Evolutionary conservation across 2,888 invertebrate genomes (phyloP), one percentile per base, ranked within the genome.

Genomic region (Drosophila falleni): DNA sequence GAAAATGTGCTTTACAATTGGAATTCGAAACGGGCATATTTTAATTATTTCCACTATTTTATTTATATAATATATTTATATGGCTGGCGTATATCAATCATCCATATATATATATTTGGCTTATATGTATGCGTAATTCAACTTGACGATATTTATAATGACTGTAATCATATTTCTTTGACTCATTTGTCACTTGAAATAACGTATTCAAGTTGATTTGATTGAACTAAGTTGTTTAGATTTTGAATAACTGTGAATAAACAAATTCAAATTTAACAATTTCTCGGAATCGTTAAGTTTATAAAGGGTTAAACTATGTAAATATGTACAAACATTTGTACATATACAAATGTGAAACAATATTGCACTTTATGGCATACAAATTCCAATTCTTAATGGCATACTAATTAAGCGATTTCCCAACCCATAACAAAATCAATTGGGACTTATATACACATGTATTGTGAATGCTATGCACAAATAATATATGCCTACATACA

Each of bases 331-430:
- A 23, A 23, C 23, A 23, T 2, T 23, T 23, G 23, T 23, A 4
- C 3, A 23, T 31, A 54, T 50, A 23, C 47, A 62, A 60, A 70
- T 68, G 13, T 51, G 13, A 53, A 53, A 71, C 35, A 74, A 64
- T 49, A 61, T 67, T 67, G 46, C 63, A 64, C 15, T 67, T 76
- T 47, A 76, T 71, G 67, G 37, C 58, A 39, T 47, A 55, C 26
- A 65, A 72, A 72, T 64, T 47, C 42, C 50, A 66, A 51, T 62
- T 62, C 53, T 59, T 44, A 59, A 49, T 62, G 71, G 29, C 41
- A 49, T 49, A 74, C 75, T 74, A 71, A 75, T 75, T 74, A 71
- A 58, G 46, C 63, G 39, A 9, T 71, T 71, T 60, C 51, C 53
- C 44, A 33, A 33, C 31, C 60, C 59, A 46, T 64, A 72, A 64